Percentiles rank a stretch among this genome's conserved stretches.
Evolutionary conservation across 2,888 invertebrate species (phyloP).

Genomic region (Drosophila mimetica): DNA sequence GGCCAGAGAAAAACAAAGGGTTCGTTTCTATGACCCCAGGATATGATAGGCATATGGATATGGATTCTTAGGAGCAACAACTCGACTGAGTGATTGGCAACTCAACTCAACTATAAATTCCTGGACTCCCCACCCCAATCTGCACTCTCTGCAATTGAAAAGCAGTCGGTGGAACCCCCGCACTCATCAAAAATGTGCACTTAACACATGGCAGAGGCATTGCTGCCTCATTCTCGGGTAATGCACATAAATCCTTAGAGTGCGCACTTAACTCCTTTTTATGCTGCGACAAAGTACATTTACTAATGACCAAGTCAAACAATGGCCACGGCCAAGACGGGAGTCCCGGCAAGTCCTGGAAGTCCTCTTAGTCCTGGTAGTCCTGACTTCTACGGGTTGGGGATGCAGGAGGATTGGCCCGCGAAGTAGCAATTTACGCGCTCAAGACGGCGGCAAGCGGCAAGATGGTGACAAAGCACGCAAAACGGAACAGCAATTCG

Average conservation of each 20-base stretch:
- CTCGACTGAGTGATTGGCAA: constrained; percentile 33
- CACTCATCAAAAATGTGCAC: constrained; percentile 68
- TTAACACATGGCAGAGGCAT: constrained; percentile 64
- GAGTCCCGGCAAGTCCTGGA: constrained; percentile 8
- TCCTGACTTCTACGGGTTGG: constrained; percentile 8
- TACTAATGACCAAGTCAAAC: constrained; percentile 80
- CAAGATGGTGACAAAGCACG: constrained; percentile 73
- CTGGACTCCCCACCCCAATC: constrained; percentile 10
- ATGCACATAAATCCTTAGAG: constrained; percentile 75
- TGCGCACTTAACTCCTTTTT: constrained; percentile 80
- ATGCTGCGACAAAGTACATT: constrained; percentile 78
- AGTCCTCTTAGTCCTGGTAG: constrained; percentile 6
- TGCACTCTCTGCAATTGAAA: constrained; percentile 51
- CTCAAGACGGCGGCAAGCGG: constrained; percentile 60
- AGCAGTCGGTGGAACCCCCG: constrained; percentile 33
- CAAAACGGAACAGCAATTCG: constrained; percentile 39
- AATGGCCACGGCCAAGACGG: constrained; percentile 54
- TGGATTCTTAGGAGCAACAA: neutral
- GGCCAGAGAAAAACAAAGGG: neutral
- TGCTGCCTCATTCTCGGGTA: constrained; percentile 37
- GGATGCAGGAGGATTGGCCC: constrained; percentile 23
- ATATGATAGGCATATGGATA: neutral
- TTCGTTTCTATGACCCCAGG: neutral
- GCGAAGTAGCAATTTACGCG: constrained; percentile 78
- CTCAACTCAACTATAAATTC: constrained; percentile 24